These are phyloP conservation scores for Salminus brasiliensis DNA, from an alignment of 2,113 vertebrate species.

Conservation along the genomic window DNA sequence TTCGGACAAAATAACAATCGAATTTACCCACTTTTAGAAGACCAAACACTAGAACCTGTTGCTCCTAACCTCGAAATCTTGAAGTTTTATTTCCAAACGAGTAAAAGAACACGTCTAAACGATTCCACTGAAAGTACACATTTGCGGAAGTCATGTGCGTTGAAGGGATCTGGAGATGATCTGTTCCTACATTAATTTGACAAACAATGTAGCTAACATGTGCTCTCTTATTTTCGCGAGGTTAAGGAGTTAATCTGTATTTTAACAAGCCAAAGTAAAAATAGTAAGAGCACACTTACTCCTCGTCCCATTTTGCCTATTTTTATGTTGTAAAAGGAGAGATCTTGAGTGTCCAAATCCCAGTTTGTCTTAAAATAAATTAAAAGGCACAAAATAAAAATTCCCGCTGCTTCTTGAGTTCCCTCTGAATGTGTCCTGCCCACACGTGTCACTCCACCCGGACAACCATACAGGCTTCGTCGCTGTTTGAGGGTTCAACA, in stretches of 20 bases:
- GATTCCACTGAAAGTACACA: not conserved
- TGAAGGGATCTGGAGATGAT: not conserved
- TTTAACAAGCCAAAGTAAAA: not conserved
- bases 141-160: constrained; percentile 41
- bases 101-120: not conserved
- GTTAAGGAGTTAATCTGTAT: not conserved
- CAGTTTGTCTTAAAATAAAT: constrained; percentile 54
- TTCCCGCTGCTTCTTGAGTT: not conserved
- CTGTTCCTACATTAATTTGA: not conserved
- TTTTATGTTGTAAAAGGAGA: constrained; percentile 31
- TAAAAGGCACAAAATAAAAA: constrained; percentile 55
- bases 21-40: not conserved
- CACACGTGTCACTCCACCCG: constrained; percentile 68
- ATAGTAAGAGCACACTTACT: constrained; percentile 68
- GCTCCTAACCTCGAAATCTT: not conserved
- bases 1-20: not conserved
- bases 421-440: constrained; percentile 51
- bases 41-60: constrained; percentile 22
- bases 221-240: not conserved
- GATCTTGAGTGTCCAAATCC: constrained; percentile 44
- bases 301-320: constrained; percentile 75
- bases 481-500: constrained; percentile 43
- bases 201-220: not conserved
- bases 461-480: constrained; percentile 65
- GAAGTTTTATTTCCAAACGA: not conserved